Conservation (phyloP, 1,140 invertebrate genomes). For the Riptortus pedestris region DNA sequence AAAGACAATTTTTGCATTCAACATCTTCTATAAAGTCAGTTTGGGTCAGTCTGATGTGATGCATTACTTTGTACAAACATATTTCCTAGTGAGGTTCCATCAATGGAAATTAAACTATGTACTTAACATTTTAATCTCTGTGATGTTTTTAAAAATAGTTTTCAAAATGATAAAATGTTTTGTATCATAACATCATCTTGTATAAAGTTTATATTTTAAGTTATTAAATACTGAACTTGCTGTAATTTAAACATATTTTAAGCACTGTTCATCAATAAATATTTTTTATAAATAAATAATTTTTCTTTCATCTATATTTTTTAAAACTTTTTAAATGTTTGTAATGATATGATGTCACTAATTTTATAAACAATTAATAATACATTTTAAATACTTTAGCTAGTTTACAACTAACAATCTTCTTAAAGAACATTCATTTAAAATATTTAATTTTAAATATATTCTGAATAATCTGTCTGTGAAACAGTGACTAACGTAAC, state of each 20-base stretch:
- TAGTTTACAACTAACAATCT: too few relatives aligned
- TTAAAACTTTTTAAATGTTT: constrained; percentile 16
- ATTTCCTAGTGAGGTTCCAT: too few relatives aligned
- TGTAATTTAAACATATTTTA: constrained; percentile 11
- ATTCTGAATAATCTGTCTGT: too few relatives aligned
- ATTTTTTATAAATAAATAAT: constrained; percentile 14
- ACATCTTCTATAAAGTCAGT: too few relatives aligned
- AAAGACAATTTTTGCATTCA: too few relatives aligned
- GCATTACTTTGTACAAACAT: too few relatives aligned
- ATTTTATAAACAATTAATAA: constrained; percentile 4
- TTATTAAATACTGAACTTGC: constrained; percentile 3
- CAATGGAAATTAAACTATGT: too few relatives aligned
- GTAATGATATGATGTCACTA: constrained; percentile 22
- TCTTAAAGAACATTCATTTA: too few relatives aligned
- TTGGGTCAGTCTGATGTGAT: too few relatives aligned
- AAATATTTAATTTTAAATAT: too few relatives aligned
- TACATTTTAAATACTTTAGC: not conserved
- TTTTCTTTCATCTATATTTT: constrained; percentile 11
- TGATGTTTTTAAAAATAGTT: constrained; percentile 1
- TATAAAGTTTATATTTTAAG: not conserved
- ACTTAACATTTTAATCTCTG: too few relatives aligned
- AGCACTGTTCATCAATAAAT: constrained; percentile 18
- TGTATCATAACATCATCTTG: not conserved
- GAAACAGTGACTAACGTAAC: too few relatives aligned
- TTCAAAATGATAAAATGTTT: constrained; percentile 16